Evolutionary conservation across 2,113 vertebrate genomes (phyloP).

Genomic region (Seriola quinqueradiata): DNA sequence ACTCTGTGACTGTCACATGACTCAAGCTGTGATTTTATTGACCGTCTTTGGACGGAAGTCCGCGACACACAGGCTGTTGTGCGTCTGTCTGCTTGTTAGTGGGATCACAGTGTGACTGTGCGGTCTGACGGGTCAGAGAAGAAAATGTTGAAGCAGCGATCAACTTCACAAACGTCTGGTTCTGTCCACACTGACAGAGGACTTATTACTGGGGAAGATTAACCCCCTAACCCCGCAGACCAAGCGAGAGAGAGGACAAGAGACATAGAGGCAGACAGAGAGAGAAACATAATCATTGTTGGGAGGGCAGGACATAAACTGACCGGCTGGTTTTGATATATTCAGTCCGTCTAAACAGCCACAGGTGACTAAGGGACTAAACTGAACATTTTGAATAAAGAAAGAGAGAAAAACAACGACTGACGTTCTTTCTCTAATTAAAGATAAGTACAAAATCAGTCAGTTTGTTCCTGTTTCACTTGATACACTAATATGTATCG

Average conservation of each 20-base stretch:
- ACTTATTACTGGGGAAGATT: constrained; percentile 7
- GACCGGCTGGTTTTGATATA: too few species aligned
- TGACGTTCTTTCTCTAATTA: too few species aligned
- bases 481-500: too few species aligned
- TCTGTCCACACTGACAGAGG: neutral
- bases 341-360: too few species aligned
- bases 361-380: too few species aligned
- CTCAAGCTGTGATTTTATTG: constrained; percentile 16
- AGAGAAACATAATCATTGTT: neutral
- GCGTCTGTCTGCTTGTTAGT: neutral
- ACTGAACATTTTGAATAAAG: too few species aligned
- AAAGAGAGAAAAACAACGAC: too few species aligned
- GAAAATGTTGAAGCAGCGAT: constrained; percentile 11
- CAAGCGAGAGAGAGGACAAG: neutral
- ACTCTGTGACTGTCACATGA: constrained; percentile 9
- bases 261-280: neutral
- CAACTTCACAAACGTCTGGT: neutral
- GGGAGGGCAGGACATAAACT: neutral
- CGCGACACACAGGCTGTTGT: neutral
- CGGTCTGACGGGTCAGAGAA: constrained; percentile 15
- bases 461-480: too few species aligned
- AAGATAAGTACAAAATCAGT: too few species aligned
- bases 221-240: neutral
- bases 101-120: neutral
- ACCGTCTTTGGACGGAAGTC: constrained; percentile 14